phyloP scores from a whole-genome alignment of 2,888 invertebrate genomes.

The Mellilla xanthometata region DNA sequence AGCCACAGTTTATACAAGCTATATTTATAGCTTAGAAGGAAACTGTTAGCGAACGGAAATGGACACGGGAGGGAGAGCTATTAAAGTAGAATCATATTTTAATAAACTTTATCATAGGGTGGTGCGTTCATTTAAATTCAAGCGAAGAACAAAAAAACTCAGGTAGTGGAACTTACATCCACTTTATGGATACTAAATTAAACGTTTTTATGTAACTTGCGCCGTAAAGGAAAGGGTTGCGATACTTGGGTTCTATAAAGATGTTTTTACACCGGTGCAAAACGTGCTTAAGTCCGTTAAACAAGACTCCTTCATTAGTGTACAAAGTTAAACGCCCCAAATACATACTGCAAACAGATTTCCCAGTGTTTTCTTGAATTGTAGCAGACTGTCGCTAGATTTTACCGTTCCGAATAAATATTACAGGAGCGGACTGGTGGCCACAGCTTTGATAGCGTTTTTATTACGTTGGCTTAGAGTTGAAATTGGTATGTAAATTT shows the following conservation, averaged over 20 bases:
- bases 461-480: slow-evolving; percentile 29
- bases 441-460: slow-evolving; percentile 19
- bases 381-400: slow-evolving; percentile 38
- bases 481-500: slow-evolving; percentile 36
- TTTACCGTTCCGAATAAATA: slow-evolving; percentile 45
- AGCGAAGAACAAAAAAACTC: slow-evolving; percentile 9
- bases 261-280: background rate
- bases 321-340: slow-evolving; percentile 35
- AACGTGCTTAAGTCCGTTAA: slow-evolving; percentile 6
- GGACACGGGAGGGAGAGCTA: slow-evolving; percentile 49
- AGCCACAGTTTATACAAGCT: slow-evolving; percentile 6
- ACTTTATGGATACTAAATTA: too few relatives aligned
- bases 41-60: slow-evolving; percentile 75
- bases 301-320: slow-evolving; percentile 11
- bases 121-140: slow-evolving; percentile 11
- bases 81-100: slow-evolving; percentile 49
- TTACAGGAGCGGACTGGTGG: slow-evolving; percentile 29
- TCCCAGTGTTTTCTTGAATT: slow-evolving; percentile 42
- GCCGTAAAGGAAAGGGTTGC: too few relatives aligned
- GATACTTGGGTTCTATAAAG: too few relatives aligned
- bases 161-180: background rate
- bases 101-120: slow-evolving; percentile 30
- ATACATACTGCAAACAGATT: slow-evolving; percentile 41
- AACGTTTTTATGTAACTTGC: too few relatives aligned
- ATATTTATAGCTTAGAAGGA: slow-evolving; percentile 50